Conservation (phyloP, 2,888 invertebrate genomes). For the Standfussiana lucernea region DNA sequence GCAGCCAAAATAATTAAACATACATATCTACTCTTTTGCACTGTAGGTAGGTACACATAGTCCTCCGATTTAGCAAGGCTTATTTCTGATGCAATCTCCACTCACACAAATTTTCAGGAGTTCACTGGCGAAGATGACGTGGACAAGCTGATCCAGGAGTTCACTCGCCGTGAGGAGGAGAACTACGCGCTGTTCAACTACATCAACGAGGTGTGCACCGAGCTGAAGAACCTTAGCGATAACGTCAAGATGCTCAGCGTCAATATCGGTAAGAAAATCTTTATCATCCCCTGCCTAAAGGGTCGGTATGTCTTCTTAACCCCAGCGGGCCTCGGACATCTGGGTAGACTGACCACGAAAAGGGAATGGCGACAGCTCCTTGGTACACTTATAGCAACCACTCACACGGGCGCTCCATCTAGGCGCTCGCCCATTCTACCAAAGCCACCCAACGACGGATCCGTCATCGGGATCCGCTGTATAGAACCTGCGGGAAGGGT, state of each 20-base stretch:
- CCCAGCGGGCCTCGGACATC: neutral
- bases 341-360: neutral
- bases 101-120: constrained; percentile 77
- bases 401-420: neutral
- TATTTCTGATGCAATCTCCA: neutral
- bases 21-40: too few species aligned
- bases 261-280: constrained; percentile 91
- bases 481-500: neutral
- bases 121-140: constrained; percentile 92
- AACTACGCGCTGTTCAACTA: constrained; percentile 98
- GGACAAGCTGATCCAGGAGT: constrained; percentile 93
- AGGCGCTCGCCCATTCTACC: neutral
- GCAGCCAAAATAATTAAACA: too few species aligned
- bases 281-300: neutral
- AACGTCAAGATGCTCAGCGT: constrained; percentile 91
- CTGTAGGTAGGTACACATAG: neutral
- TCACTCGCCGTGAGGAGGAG: constrained; percentile 96
- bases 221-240: constrained; percentile 94
- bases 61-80: neutral
- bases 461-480: neutral
- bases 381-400: neutral
- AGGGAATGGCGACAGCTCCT: neutral
- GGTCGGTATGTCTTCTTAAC: neutral
- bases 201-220: constrained; percentile 96
- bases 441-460: neutral